These are phyloP conservation scores for Siphamia tubifer DNA, from an alignment of 2,113 vertebrate species.

Conservation along the genomic window DNA sequence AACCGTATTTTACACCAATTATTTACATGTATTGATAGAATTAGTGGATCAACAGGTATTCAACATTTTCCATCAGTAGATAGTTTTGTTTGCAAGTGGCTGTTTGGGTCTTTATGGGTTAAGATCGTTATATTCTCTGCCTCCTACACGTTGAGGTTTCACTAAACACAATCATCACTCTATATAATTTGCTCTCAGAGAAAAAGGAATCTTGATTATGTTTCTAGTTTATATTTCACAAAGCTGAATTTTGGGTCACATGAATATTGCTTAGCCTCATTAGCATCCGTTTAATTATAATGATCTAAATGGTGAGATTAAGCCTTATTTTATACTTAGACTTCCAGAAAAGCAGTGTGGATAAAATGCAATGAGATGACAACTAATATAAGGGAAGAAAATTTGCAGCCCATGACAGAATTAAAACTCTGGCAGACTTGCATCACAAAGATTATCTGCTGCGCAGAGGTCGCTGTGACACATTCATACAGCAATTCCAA, in stretches of 20 bases:
- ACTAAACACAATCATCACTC: background rate
- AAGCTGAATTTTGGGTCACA: background rate
- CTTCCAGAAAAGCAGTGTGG: background rate
- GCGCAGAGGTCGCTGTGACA: too few species aligned
- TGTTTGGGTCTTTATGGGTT: too few species aligned
- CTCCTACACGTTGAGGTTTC: too few species aligned
- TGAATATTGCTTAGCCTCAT: background rate
- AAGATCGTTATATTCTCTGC: too few species aligned
- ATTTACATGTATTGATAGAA: too few species aligned
- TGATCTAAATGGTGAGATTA: background rate
- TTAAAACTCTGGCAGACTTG: background rate
- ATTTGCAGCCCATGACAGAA: background rate
- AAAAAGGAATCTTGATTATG: too few species aligned
- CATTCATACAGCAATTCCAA: background rate
- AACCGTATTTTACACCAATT: too few species aligned
- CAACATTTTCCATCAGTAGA: too few species aligned
- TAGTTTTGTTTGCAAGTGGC: too few species aligned
- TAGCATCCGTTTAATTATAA: background rate
- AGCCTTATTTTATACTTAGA: background rate
- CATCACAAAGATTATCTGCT: background rate
- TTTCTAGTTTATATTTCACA: background rate
- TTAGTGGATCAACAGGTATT: too few species aligned
- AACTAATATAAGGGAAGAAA: background rate
- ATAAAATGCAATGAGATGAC: background rate
- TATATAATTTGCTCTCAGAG: too few species aligned